Conservation (phyloP, 1,140 invertebrate genomes). For the Sarcophaga peregrina region DNA sequence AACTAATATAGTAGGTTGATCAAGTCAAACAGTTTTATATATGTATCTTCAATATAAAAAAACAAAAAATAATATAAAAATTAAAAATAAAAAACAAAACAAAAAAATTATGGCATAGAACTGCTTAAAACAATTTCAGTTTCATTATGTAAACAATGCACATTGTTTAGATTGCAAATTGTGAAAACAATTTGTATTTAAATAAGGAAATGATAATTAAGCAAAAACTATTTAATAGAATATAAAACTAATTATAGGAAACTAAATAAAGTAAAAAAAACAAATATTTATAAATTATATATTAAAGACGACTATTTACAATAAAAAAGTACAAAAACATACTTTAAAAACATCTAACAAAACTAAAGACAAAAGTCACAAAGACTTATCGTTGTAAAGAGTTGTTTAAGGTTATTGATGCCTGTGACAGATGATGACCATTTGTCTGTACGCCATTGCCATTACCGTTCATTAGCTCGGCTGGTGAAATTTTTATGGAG, state of each 20-base stretch:
- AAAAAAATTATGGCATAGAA: background rate
- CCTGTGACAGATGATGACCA: slow-evolving; percentile 2
- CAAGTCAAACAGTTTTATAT: background rate
- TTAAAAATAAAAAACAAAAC: background rate
- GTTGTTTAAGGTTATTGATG: background rate
- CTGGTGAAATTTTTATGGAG: slow-evolving; percentile 16
- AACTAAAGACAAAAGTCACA: background rate
- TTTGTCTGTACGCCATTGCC: background rate
- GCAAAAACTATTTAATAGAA: background rate
- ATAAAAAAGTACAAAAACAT: slow-evolving; percentile 24
- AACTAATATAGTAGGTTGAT: slow-evolving; percentile 5
- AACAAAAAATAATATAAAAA: background rate
- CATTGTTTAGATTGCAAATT: background rate
- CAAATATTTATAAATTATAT: slow-evolving; percentile 16
- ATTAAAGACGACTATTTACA: slow-evolving; percentile 26
- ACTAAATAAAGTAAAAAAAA: slow-evolving; percentile 22
- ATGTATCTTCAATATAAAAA: background rate
- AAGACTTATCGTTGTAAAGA: slow-evolving; percentile 30
- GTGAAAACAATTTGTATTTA: background rate
- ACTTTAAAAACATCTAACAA: slow-evolving; percentile 17
- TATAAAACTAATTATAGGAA: background rate
- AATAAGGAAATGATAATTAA: background rate
- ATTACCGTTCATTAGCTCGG: slow-evolving; percentile 23
- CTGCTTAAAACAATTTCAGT: background rate
- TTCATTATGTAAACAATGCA: background rate